Evolutionary conservation across 2,797 vertebrate genomes (phyloP).

Genomic region (Remorina albescens): DNA sequence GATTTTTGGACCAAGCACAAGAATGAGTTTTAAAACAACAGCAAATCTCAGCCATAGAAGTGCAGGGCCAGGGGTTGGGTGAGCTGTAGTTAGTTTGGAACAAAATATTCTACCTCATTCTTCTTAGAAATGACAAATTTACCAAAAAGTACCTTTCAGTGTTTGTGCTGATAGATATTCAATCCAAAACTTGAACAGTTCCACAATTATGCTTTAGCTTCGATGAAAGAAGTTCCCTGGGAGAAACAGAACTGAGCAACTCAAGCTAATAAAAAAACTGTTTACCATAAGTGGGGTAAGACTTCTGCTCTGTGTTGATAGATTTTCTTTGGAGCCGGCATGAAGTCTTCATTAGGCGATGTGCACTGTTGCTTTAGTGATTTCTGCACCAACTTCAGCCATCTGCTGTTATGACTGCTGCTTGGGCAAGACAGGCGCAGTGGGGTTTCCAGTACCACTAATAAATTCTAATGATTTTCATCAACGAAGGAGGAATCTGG

Average conservation of each 20-base stretch:
- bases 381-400: not conserved
- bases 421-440: not conserved
- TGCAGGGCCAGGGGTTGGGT: not conserved
- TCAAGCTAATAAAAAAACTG: constrained; percentile 4
- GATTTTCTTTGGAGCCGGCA: not conserved
- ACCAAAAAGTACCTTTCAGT: not conserved
- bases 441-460: not conserved
- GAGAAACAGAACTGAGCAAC: not conserved
- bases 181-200: not conserved
- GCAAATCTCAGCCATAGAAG: not conserved
- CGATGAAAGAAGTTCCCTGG: not conserved
- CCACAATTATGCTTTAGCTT: not conserved
- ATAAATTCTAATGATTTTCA: not conserved
- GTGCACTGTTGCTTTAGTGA: not conserved
- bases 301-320: not conserved
- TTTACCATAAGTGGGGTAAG: not conserved
- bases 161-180: not conserved
- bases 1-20: too few relatives aligned
- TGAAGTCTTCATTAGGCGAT: not conserved
- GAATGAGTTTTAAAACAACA: not conserved
- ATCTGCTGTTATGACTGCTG: constrained; percentile 1
- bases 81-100: not conserved
- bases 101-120: not conserved
- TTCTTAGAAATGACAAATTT: not conserved
- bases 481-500: constrained; percentile 15